Base-by-base conservation (phyloP, 2,113 vertebrate species). In the Pica pica region DNA sequence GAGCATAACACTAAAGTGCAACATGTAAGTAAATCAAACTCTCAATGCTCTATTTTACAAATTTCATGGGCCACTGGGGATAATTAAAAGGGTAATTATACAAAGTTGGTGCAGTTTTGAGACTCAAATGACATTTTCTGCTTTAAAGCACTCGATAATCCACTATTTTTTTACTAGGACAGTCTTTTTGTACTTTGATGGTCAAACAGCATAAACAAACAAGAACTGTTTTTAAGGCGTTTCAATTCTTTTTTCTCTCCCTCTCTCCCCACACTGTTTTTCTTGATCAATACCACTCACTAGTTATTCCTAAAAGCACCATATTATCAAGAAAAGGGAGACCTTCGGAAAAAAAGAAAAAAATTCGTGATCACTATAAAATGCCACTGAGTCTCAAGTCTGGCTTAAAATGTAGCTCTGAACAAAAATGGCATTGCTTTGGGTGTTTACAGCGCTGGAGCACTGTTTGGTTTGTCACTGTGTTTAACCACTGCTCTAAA, bases 41-140 rank as follows among this genome's bases (percentile, higher is more conserved):
- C 96, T 97, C 95, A 98, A 89, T 98, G 98, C 97, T 98, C 98
- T 98, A 98, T 98, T 98, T 98, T 98, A 98, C 97, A 98, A 98
- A 98, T 98, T 98, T 98, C 98, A 98, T 98, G 98, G 98, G 98
- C 98, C 98, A 98, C 98, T 98, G 97, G 98, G 98, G 98, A 98
- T 98, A 98, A 98, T 98, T 98, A 98, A 98, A 98, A 98, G 98
- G 98, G 98, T 98, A 98, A 98, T 98, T 98, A 98, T 98, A 98
- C 96, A 98, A 98, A 98, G 97, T 98, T 98, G 98, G 97, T 98
- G 96, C 97, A 97, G 98, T 98, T 98, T 97, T 97, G 97, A 98
- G 97, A 98, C 97, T 98, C 97, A 98, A 98, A 98, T 98, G 98
- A 98, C 98, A 98, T 98, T 98, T 98, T 98, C 98, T 98, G 97